Conservation (phyloP, 30 jellyfish, hydroid and myxozoan species). For the Morbakka virulenta region DNA sequence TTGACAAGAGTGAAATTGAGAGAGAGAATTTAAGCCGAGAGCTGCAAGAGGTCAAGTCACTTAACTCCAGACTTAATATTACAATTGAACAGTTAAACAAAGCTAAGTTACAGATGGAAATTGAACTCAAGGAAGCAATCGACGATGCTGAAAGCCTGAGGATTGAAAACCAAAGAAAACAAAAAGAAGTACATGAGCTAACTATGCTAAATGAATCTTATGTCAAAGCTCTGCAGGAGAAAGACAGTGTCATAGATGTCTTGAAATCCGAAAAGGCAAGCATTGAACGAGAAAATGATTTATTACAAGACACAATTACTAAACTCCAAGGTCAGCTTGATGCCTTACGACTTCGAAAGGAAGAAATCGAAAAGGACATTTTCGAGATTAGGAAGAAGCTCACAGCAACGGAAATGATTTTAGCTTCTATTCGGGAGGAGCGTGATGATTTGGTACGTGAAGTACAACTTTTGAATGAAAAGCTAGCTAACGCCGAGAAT, state of each 20-base stretch:
- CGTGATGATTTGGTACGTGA: conserved; percentile 73
- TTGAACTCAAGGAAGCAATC: conserved; percentile 47
- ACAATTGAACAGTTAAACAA: conserved; percentile 62
- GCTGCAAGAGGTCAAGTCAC: conserved; percentile 57
- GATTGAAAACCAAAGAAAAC: conserved; percentile 53
- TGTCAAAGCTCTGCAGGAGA: conserved; percentile 45
- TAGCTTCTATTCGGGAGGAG: conserved; percentile 73
- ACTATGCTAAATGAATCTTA: conserved; percentile 63
- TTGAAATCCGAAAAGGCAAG: conserved; percentile 61
- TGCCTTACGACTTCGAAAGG: conserved; percentile 81
- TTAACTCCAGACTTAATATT: conserved; percentile 51
- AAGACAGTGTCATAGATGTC: conserved; percentile 52
- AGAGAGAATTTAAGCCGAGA: conserved; percentile 48
- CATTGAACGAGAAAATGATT: conserved; percentile 78
- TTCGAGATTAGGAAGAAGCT: conserved; percentile 75
- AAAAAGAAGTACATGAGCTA: conserved; percentile 65
- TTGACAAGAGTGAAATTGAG: conserved; percentile 72
- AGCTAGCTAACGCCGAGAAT: conserved; percentile 33
- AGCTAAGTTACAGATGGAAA: conserved; percentile 72
- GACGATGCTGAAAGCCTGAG: conserved; percentile 39
- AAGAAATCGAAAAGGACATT: conserved; percentile 82
- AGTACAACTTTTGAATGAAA: conserved; percentile 56
- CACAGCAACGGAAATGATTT: conserved; percentile 73
- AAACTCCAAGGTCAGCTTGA: conserved; percentile 77
- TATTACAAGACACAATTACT: conserved; percentile 54